Conservation (phyloP, 1,140 invertebrate genomes). For the Magallana gigas region DNA sequence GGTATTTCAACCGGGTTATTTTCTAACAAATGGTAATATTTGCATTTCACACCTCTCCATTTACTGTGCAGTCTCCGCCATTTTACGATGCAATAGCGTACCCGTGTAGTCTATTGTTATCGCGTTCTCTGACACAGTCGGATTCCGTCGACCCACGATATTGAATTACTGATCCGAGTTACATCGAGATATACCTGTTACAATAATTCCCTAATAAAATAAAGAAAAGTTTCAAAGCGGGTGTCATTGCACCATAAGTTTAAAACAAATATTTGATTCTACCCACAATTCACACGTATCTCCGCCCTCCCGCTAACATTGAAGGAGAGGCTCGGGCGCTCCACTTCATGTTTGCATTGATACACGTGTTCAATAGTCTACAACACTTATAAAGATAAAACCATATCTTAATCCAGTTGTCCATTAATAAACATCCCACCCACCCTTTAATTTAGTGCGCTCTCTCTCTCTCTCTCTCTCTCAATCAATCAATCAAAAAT, state of each 20-base stretch:
- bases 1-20: background rate
- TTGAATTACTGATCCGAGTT: background rate
- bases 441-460: too few species aligned
- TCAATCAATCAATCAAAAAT: too few species aligned
- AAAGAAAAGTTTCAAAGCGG: background rate
- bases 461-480: too few species aligned
- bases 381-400: too few species aligned
- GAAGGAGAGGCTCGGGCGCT: too few species aligned
- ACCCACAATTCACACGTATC: background rate
- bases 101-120: background rate
- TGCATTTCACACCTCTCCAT: background rate
- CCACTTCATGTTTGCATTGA: too few species aligned
- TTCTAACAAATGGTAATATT: conserved; percentile 15
- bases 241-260: background rate
- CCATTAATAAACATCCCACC: too few species aligned
- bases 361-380: too few species aligned
- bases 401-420: too few species aligned
- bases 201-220: background rate
- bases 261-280: background rate
- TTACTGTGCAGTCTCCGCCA: background rate
- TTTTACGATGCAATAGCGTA: background rate
- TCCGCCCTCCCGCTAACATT: background rate
- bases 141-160: background rate
- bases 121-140: conserved; percentile 8
- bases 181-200: conserved; percentile 13